Base-by-base conservation (phyloP, 2,113 vertebrate species). In the Gila orcuttii region DNA sequence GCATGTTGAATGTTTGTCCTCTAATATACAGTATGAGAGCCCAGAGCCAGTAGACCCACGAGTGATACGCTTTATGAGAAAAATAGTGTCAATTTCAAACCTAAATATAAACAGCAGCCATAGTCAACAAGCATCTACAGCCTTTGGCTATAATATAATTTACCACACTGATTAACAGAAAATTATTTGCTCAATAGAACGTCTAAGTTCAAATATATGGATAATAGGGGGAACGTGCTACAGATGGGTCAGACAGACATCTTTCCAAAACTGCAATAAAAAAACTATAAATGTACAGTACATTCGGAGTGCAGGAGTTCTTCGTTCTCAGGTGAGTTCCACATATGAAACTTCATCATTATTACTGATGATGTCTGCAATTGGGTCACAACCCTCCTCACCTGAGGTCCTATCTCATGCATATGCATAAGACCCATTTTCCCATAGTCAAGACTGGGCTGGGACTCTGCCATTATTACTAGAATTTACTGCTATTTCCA, bases 351-450 rank as follows among this genome's bases (percentile, higher is more conserved):
- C 55, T 71, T 50, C 45, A 33, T 78, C 45, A 85, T 87, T 77
- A 85, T 89, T 87, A 83, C 87, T 86, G 85, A 89, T 89, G 87
- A 86, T 80, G 82, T 82, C 84, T 85, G 33, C 60, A 86, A 69
- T 64, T 82, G 80, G 88, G 79, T 88, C 84, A 85, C 62, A 69
- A 66, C 73, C 86, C 77, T 11, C 80, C 83, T 86, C 84, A 81
- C 83, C 81, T 33, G 45, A 85, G 84, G 84, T 85, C 78, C 55
- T 42, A 42, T 52, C 60, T 89, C 79, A 87, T 90, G 57, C 74
- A 77, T 85, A 83, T 91, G 80, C 79, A 88, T 78, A 39, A 87
- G 74, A 42, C 71, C 75, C 21, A 76, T 85, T 87, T 88, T 79
- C 74, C 39, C 66, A 62, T 59, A 84, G 83, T 76, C 77, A 82